Base-by-base conservation (phyloP, 1,140 invertebrate species). In the Listronotus bonariensis region DNA sequence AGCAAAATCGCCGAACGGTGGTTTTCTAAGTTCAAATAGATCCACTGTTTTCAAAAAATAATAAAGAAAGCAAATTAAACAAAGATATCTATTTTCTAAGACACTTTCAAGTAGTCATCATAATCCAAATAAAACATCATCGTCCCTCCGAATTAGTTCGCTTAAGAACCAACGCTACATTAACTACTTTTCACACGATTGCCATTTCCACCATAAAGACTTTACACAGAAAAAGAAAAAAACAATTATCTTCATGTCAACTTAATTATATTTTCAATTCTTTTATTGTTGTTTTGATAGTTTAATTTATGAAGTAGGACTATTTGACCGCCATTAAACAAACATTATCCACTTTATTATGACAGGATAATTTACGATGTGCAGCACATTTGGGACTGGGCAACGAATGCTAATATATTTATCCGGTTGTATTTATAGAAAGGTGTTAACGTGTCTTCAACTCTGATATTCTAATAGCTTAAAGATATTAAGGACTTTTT, bases 331-430 rank as follows among this genome's bases (percentile, higher is more conserved):
- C 43, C 60, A 63, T 65, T 56, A 65, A 65, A 42, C 43, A 57
- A 55, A 65, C 62, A 65, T 65, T 65, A 65, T 52, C 62, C 62
- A 65, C 62, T 65, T 65, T 65, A 65, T 65, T 65, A 51, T 65
- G 62, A 65, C 62, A 65, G 38, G 43, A 34, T 49, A 51, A 65
- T 65, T 65, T 65, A 65, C 41, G 53, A 57, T 65, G 46, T 12
- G 53, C 62, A 17, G 48, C 60, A 57, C 62, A 65, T 65, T 57
- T 46, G 62, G 54, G 34, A 55, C 60, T 55, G 60, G 60, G 51
- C 60, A 53, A 63, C 60, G 51, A 57, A 65, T 57, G 62, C 53
- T 57, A 65, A 65, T 65, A 65, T 65, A 65, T 65, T 65, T 65
- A 65, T 65, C 62, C 62, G 53, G 62, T 65, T 51, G 15, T 65